Base-by-base conservation (phyloP, 2,888 invertebrate species). In the Allacma fusca region DNA sequence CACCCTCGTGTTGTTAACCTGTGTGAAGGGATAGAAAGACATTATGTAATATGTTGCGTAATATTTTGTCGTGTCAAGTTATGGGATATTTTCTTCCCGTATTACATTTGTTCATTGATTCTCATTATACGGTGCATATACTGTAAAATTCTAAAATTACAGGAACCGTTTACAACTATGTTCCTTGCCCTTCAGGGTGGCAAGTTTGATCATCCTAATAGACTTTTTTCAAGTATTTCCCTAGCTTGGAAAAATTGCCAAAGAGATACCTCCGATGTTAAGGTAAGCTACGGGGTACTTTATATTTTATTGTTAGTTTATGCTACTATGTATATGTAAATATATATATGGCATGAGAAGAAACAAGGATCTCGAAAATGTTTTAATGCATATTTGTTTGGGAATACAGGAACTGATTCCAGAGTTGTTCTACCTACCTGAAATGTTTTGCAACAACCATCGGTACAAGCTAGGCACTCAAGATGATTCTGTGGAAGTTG, bases 121-220 rank as follows among this genome's bases (percentile, higher is more conserved):
- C 34, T 7, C 34, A 34, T 7, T 34, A 9, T 34, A 34, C 34
- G 34, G 4, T 34, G 9, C 34, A 34, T 34, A 34, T 7, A 9
- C n/a, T n/a, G n/a, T n/a, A n/a, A n/a, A n/a, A n/a, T n/a, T n/a
- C n/a, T n/a, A n/a, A n/a, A n/a, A n/a, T 87, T 88, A 1, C 87
- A 96, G 95, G 98, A 99, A 88, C 99, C 99, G 0, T 97, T 98
- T 89, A 97, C 98, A n/a, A 96, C 97, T 57, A 97, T 98, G 95
- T 98, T 98, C 89, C 90, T 99, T 84, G 94, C 97, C 59, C 90
- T 99, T 67, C 98, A 99, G 89, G 97, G 97, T 68, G 98, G 98
- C 80, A 98, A 98, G 88, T 99, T 99, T 88, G 99, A 99, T 88
- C 97, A 98, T 87, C 97, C 98, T 1, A 97, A 99, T 88, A 89